Percentiles rank a stretch among this genome's conserved stretches.
Evolutionary conservation across 1,140 invertebrate genomes (phyloP).

Genomic region (Dendroctonus ponderosae): DNA sequence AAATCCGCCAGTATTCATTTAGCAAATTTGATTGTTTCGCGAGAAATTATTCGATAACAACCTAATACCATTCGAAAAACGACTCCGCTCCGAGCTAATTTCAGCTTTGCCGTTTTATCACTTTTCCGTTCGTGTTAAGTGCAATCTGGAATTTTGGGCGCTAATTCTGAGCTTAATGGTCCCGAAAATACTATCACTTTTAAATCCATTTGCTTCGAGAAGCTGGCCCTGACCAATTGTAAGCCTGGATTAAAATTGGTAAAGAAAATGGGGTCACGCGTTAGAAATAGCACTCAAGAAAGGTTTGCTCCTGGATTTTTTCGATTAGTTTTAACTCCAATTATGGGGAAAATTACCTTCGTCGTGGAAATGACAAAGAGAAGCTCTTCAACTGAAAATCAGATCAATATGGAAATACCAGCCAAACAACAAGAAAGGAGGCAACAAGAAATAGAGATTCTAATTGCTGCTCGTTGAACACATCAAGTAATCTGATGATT

Average conservation of each 20-base stretch:
- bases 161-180: slow-evolving; percentile 28
- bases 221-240: slow-evolving; percentile 17
- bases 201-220: slow-evolving; percentile 26
- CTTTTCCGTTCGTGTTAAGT: slow-evolving; percentile 20
- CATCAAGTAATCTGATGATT: too few species aligned
- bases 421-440: not conserved
- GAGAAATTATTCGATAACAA: not conserved
- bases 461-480: not conserved
- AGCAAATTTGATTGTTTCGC: too few species aligned
- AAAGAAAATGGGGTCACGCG: slow-evolving; percentile 27
- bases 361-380: slow-evolving; percentile 17
- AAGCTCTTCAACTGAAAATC: slow-evolving; percentile 1
- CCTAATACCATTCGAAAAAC: not conserved
- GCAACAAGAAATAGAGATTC: not conserved
- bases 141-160: slow-evolving; percentile 21
- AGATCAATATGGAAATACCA: not conserved
- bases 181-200: slow-evolving; percentile 25
- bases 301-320: slow-evolving; percentile 13
- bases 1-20: not conserved
- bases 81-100: slow-evolving; percentile 17
- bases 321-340: slow-evolving; percentile 25
- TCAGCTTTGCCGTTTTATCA: slow-evolving; percentile 19
- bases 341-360: slow-evolving; percentile 25
- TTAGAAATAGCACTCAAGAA: slow-evolving; percentile 19
- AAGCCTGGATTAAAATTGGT: slow-evolving; percentile 20